A percentile compares a stretch with the other conserved stretches of the same genome.
Conservation (phyloP, 92 coral and sea anemone genomes). For the Epizoanthus ramosus region DNA sequence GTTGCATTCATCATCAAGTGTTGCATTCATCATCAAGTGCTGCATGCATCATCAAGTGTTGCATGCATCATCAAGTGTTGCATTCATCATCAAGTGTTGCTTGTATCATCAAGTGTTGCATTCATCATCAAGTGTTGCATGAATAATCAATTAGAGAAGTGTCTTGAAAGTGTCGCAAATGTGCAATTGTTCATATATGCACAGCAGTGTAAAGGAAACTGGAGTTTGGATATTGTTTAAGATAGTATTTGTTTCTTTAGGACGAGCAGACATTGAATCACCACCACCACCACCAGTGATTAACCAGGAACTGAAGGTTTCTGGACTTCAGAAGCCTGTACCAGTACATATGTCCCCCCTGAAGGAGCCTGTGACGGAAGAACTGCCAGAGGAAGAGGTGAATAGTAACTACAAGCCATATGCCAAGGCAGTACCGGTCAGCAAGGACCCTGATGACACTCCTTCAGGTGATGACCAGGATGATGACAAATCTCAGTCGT, state of each 20-base stretch:
- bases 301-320: conserved; percentile 44
- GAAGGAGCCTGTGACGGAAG: conserved; percentile 48
- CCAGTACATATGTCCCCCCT: conserved; percentile 90
- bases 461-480: conserved; percentile 45
- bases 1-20: no score
- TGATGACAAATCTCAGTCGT: background rate
- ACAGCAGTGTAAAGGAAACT: no score
- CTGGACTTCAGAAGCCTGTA: conserved; percentile 74
- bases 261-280: conserved; percentile 28
- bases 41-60: no score
- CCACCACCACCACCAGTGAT: conserved; percentile 84
- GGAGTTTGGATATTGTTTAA: background rate
- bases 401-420: conserved; percentile 61
- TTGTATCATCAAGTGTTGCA: no score
- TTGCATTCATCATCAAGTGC: no score
- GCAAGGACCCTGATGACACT: background rate
- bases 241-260: background rate
- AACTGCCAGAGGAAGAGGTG: conserved; percentile 47
- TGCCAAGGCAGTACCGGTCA: conserved; percentile 39
- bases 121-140: no score
- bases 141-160: no score
- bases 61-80: no score
- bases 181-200: no score
- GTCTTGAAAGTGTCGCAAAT: no score
- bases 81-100: no score